Evolutionary conservation across 2,113 vertebrate species (phyloP).

Genomic region (Menidia beryllina): DNA sequence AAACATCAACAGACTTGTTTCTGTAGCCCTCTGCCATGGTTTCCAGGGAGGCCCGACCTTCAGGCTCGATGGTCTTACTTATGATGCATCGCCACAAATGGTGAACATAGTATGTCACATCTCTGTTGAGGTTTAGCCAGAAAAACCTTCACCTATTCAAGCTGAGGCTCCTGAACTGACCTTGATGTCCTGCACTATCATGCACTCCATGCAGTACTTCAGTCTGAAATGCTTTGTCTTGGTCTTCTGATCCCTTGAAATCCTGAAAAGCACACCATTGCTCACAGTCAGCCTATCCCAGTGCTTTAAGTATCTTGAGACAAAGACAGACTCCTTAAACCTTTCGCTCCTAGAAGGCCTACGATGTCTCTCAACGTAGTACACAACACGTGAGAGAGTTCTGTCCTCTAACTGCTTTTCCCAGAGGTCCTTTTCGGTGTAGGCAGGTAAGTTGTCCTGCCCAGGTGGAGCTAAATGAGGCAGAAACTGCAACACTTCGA

Average conservation of each 20-base stretch:
- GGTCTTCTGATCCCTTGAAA: neutral
- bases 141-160: conserved; percentile 23
- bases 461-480: conserved; percentile 12
- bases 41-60: neutral
- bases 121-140: conserved; percentile 3
- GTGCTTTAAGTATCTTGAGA: neutral
- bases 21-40: neutral
- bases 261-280: conserved; percentile 7
- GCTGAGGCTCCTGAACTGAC: conserved; percentile 17
- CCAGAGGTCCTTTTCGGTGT: neutral
- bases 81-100: conserved; percentile 14
- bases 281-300: neutral
- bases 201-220: conserved; percentile 6
- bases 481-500: neutral
- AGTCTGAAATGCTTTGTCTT: neutral
- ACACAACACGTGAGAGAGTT: conserved; percentile 1
- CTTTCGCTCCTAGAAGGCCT: conserved; percentile 20
- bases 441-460: neutral
- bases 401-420: neutral
- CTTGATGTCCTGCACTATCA: conserved; percentile 17
- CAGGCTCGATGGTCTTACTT: conserved; percentile 23
- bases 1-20: conserved; percentile 11
- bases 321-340: neutral
- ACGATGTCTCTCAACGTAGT: neutral
- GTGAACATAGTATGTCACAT: conserved; percentile 11